A percentile compares a stretch with the other conserved stretches of the same genome.
Evolutionary conservation across 2,797 vertebrate species (phyloP).

Genomic region (Brotula barbata): DNA sequence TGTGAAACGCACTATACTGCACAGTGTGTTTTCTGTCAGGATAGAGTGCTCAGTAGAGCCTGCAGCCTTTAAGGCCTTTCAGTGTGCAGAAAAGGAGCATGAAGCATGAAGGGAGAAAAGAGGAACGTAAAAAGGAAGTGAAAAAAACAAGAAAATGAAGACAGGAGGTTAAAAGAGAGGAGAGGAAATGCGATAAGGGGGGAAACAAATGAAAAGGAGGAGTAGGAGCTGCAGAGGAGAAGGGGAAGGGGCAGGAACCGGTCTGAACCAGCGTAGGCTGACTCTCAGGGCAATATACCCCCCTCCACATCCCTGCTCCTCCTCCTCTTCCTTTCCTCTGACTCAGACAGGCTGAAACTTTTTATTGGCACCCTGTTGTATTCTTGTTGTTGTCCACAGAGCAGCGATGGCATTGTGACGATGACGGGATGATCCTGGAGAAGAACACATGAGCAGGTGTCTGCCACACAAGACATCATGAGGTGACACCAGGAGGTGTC

Average conservation of each 20-base stretch:
- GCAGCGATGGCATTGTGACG: conserved; percentile 1
- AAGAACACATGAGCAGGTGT: conserved; percentile 35
- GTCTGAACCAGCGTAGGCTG: conserved; percentile 78
- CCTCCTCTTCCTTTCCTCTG: conserved; percentile 48
- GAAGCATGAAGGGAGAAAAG: background rate
- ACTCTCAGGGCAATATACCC: conserved; percentile 63
- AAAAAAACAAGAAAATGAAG: background rate
- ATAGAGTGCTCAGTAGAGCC: too few species aligned
- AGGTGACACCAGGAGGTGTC: conserved; percentile 19
- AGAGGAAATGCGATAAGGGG: conserved; percentile 13
- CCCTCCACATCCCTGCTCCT: conserved; percentile 31
- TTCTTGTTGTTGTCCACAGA: conserved; percentile 56
- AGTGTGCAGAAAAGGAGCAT: background rate
- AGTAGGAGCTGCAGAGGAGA: conserved; percentile 20
- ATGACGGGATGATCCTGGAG: conserved; percentile 3
- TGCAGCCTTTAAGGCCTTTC: too few species aligned
- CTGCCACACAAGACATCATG: conserved; percentile 53
- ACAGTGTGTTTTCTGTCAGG: too few species aligned
- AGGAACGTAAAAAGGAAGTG: background rate
- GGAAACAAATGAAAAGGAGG: conserved; percentile 11
- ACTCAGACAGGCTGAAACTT: conserved; percentile 68
- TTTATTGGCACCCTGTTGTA: conserved; percentile 59
- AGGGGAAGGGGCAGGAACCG: conserved; percentile 68
- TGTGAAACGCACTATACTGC: too few species aligned
- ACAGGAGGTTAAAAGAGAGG: background rate